These are phyloP conservation scores for Tenebrio molitor DNA, from an alignment of 1,140 invertebrate species.

Conservation along the genomic window DNA sequence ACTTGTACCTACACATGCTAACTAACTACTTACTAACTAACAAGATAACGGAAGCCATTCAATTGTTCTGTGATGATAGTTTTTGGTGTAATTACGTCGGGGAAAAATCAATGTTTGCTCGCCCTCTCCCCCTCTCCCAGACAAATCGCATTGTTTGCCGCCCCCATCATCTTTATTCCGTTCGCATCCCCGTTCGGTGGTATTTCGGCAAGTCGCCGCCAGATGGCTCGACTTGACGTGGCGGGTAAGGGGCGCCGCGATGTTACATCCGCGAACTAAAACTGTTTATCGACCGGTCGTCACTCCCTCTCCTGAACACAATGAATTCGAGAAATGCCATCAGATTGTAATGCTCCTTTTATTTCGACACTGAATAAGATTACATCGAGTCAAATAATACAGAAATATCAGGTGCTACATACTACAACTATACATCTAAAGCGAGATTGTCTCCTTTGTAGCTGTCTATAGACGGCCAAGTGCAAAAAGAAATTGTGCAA, in stretches of 20 bases:
- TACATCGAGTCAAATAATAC: slow-evolving; percentile 4
- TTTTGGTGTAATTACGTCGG: background rate
- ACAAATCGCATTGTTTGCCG: slow-evolving; percentile 26
- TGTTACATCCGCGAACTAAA: slow-evolving; percentile 2
- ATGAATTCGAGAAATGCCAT: slow-evolving; percentile 36
- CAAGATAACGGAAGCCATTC: too few species aligned
- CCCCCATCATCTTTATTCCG: slow-evolving; percentile 18
- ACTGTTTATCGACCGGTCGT: slow-evolving; percentile 40
- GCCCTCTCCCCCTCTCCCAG: background rate
- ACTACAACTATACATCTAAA: slow-evolving; percentile 52
- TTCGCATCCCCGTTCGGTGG: background rate
- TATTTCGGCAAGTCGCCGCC: background rate
- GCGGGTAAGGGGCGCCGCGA: background rate
- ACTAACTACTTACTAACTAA: slow-evolving; percentile 26
- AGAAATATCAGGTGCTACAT: slow-evolving; percentile 31
- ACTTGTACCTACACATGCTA: too few species aligned
- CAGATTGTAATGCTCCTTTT: slow-evolving; percentile 7
- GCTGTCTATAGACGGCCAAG: background rate
- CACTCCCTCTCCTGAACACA: slow-evolving; percentile 32
- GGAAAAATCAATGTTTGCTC: slow-evolving; percentile 43
- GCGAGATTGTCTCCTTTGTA: slow-evolving; percentile 31
- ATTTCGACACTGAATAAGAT: slow-evolving; percentile 3
- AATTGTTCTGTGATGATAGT: background rate
- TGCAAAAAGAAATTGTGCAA: slow-evolving; percentile 20
- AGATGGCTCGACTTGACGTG: slow-evolving; percentile 38